Conservation (phyloP, 2,888 invertebrate genomes). For the Melanchra persicariae region DNA sequence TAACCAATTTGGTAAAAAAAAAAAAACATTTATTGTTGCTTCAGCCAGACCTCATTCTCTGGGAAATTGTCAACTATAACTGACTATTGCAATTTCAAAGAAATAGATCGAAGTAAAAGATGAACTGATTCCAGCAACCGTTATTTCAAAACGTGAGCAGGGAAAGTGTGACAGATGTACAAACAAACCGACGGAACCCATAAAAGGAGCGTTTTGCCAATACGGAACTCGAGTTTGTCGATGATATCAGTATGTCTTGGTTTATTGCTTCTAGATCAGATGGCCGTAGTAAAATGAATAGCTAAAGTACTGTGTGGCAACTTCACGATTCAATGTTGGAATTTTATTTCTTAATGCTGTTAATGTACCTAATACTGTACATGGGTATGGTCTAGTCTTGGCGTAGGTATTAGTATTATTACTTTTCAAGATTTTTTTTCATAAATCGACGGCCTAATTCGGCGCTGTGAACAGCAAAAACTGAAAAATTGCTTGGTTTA, state of each 20-base stretch:
- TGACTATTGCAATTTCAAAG: conserved; percentile 3
- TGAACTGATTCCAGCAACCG: conserved; percentile 47
- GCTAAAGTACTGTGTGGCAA: conserved; percentile 36
- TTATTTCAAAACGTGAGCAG: conserved; percentile 53
- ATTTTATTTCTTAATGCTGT: neutral
- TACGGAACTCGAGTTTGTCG: conserved; percentile 62
- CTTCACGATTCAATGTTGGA: conserved; percentile 1
- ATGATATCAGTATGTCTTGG: conserved; percentile 54
- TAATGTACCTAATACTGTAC: conserved; percentile 7
- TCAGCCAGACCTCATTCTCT: neutral
- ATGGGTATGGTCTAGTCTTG: too few relatives aligned
- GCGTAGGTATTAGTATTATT: too few relatives aligned
- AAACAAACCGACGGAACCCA: conserved; percentile 49
- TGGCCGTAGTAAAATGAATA: conserved; percentile 47
- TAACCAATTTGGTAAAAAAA: too few relatives aligned
- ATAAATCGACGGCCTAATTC: too few relatives aligned
- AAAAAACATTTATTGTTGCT: neutral
- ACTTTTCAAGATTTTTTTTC: too few relatives aligned
- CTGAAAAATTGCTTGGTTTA: too few relatives aligned
- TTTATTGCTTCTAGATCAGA: conserved; percentile 42
- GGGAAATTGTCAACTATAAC: too few relatives aligned
- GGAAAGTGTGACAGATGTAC: conserved; percentile 62
- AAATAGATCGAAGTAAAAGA: conserved; percentile 46
- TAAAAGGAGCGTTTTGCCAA: conserved; percentile 58
- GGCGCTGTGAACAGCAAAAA: too few relatives aligned